Conservation (phyloP, 2,113 vertebrate species). For the Daboia siamensis region DNA sequence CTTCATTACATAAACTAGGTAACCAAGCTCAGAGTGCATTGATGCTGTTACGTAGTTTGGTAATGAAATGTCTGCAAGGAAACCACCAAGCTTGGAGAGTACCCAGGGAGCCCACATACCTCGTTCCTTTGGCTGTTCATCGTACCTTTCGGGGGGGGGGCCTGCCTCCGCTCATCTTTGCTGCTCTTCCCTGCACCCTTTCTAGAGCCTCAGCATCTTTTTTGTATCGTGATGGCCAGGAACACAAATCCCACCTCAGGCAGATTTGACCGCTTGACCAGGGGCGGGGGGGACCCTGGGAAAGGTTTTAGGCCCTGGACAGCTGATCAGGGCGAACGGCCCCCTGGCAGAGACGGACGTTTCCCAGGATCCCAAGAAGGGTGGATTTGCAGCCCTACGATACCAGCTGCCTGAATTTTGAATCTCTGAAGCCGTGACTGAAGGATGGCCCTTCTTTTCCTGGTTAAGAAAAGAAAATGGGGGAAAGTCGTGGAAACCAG, state of each 20-base stretch:
- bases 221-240: too few species aligned
- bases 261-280: neutral
- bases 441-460: neutral
- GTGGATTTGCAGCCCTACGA: rapidly evolving
- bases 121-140: neutral
- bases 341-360: neutral
- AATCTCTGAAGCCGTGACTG: neutral
- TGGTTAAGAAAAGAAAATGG: neutral
- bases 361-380: neutral
- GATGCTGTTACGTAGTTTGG: neutral
- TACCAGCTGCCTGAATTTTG: neutral
- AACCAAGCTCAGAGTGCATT: neutral
- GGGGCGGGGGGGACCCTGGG: neutral
- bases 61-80: neutral
- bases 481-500: neutral
- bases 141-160: rapidly evolving
- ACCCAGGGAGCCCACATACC: neutral
- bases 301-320: neutral
- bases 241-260: neutral
- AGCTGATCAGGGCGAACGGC: neutral
- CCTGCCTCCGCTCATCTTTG: rapidly evolving
- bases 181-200: too few species aligned
- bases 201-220: too few species aligned
- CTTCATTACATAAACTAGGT: neutral
- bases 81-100: neutral